A percentile compares a stretch with the other conserved stretches of the same genome.
Conservation (phyloP, 2,113 vertebrate species). For the Baryphthengus martii region DNA sequence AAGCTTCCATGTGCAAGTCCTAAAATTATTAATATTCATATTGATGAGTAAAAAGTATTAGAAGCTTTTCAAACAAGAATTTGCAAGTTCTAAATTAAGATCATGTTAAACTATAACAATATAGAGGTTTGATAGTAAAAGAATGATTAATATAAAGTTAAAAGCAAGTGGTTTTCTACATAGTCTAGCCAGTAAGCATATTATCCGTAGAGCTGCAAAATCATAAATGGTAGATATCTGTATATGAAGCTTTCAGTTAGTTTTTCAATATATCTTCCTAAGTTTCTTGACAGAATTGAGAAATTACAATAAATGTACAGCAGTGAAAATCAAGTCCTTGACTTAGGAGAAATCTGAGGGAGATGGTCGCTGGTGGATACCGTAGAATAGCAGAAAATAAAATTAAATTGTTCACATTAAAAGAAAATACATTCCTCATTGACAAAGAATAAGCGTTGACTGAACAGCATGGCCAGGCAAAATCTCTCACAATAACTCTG, state of each 20-base stretch:
- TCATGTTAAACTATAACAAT: background rate
- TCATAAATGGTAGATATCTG: background rate
- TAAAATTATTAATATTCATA: background rate
- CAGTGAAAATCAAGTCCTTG: rapidly evolving
- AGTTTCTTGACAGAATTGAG: background rate
- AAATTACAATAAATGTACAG: background rate
- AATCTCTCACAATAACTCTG: rapidly evolving
- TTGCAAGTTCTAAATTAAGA: background rate
- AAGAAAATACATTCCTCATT: background rate
- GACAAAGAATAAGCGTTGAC: background rate
- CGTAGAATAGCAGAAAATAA: background rate
- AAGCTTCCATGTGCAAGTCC: background rate
- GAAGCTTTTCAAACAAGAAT: background rate
- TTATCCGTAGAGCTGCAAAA: background rate
- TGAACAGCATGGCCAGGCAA: background rate
- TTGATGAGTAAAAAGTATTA: background rate
- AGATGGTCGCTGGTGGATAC: background rate
- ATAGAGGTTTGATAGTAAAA: background rate
- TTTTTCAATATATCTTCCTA: background rate
- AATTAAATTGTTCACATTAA: background rate
- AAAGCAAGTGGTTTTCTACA: background rate
- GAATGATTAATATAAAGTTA: background rate
- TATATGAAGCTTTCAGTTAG: background rate
- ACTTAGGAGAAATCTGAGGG: background rate
- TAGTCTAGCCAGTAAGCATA: background rate